Conservation (phyloP, 2,797 vertebrate species). For the Microctenopoma lineatum region DNA sequence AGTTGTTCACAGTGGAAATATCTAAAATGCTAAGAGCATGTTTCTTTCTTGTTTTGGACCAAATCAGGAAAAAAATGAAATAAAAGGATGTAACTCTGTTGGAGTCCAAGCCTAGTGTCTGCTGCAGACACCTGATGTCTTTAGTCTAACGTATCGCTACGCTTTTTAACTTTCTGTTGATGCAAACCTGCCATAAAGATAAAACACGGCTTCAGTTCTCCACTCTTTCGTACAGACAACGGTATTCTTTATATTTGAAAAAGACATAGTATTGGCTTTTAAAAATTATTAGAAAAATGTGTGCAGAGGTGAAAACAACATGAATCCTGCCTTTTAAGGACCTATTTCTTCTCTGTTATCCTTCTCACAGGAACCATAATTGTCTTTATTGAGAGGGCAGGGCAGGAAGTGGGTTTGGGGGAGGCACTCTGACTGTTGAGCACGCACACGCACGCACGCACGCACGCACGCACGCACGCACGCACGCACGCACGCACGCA, state of each 20-base stretch:
- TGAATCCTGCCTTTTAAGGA: constrained; percentile 77
- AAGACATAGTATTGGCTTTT: constrained; percentile 47
- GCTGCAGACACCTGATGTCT: no score
- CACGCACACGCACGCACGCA: constrained; percentile 19
- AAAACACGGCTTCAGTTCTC: constrained; percentile 21
- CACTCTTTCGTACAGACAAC: constrained; percentile 17
- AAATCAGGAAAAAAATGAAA: no score
- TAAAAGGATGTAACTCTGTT: no score
- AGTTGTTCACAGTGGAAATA: no score
- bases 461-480: constrained; percentile 15
- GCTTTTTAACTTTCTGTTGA: constrained; percentile 18
- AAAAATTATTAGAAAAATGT: constrained; percentile 61
- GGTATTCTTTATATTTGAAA: constrained; percentile 46
- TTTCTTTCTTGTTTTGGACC: no score
- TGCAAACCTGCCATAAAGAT: constrained; percentile 18
- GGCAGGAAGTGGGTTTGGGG: constrained; percentile 82
- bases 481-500: constrained; percentile 4
- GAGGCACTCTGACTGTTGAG: constrained; percentile 57
- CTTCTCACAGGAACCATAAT: constrained; percentile 75
- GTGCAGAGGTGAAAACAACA: constrained; percentile 65
- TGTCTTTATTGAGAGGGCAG: constrained; percentile 80
- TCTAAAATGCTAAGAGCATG: no score
- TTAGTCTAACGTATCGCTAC: not conserved
- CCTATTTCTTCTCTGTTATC: constrained; percentile 70
- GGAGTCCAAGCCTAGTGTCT: no score